Base-by-base conservation (phyloP, 2,888 invertebrate genomes). In the Epistrophe eligans region DNA sequence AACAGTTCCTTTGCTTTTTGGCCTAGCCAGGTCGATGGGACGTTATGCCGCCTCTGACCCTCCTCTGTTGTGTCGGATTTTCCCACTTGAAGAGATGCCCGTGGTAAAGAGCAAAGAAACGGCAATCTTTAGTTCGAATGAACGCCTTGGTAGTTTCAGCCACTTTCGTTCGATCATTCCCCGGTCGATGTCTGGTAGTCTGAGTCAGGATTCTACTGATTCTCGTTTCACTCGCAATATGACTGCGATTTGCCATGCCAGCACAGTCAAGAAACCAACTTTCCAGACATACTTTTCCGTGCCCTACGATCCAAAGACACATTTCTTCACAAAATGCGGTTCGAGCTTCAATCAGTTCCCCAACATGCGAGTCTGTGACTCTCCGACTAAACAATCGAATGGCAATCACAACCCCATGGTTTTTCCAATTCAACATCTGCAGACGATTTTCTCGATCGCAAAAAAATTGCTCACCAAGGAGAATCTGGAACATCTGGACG, bases 301-400 rank as follows among this genome's bases (percentile, higher is more conserved):
- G 2, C 95, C 96, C 0, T 97, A 96, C 88, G 97, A 98, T 93
- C 96, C 97, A 0, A 95, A 96, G 0, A 96, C 96, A 0, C 96
- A 97, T 91, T 98, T 98, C 93, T 99, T 99, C 91, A 95, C 96
- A 79, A 97, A 97, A 90, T 97, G 97, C 91, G 99, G 98, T 10
- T 98, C 98, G 0, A 97, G 97, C 92, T 99, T 98, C 91, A 97
- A 97, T 92, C 97, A 97, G 92, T 97, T 97, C 90, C 96, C 97
- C 0, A 96, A 97, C 88, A 95, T 97, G 95, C 94, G 96, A 88
- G 95, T 96, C 88, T 95, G 95, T 48, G 97, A 97, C 89, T 95
- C 95, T 0, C 95, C 95, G 0, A 96, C 96, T 83, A 96, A 95
- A 91, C 94, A 95, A 89, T 93, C 93, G n/a, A 94, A 93, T 71